Percentiles rank a stretch among this genome's conserved stretches.
phyloP scores from a whole-genome alignment of 2,888 invertebrate genomes.

The Mythimna lalbum region DNA sequence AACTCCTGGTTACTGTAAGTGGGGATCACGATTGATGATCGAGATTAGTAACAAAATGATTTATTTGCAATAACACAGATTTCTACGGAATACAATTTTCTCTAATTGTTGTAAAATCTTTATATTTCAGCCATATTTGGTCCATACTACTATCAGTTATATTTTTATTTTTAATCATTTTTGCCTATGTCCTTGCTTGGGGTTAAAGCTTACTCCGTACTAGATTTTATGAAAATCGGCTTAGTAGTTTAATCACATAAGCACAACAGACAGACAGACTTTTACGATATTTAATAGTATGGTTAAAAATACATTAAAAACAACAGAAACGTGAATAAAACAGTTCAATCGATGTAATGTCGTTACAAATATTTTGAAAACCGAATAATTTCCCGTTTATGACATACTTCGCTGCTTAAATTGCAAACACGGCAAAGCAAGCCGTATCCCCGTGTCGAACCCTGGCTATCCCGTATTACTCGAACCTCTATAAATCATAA shows the following conservation, averaged over 20 bases:
- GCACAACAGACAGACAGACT: too few species aligned
- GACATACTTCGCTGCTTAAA: constrained; percentile 38
- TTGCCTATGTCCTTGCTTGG: too few species aligned
- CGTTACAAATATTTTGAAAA: constrained; percentile 28
- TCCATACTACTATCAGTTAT: too few species aligned
- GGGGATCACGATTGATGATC: neutral
- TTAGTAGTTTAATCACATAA: too few species aligned
- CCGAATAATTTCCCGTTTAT: constrained; percentile 38
- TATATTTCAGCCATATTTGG: too few species aligned
- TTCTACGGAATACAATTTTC: neutral
- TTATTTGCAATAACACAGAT: too few species aligned
- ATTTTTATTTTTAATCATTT: too few species aligned
- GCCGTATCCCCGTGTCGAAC: constrained; percentile 24
- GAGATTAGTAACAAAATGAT: neutral
- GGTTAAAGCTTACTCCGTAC: too few species aligned
- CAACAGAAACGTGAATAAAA: neutral
- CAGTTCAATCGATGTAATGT: constrained; percentile 6
- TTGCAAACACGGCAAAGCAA: constrained; percentile 49
- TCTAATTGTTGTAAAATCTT: neutral
- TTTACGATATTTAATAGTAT: too few species aligned
- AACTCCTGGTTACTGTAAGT: too few species aligned
- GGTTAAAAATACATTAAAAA: neutral
- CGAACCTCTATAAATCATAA: constrained; percentile 63
- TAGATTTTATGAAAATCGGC: too few species aligned
- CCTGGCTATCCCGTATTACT: constrained; percentile 38